Evolutionary conservation across 2,797 vertebrate genomes (phyloP), one percentile per base, ranked within the genome.

Genomic region (Chaetodon trifasciatus): DNA sequence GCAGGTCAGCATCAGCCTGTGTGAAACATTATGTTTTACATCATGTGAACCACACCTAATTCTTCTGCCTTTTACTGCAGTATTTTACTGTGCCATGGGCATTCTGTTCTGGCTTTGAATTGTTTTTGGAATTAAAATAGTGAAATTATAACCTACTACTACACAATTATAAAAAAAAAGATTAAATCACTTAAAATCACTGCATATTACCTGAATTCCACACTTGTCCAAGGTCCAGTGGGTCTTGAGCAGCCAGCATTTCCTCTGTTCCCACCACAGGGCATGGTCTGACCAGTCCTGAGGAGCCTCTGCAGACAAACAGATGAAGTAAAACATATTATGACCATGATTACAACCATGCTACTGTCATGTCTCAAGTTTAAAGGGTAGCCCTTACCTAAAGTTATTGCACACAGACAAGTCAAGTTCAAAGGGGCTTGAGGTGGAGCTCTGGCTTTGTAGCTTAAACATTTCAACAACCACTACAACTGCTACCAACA

Each of bases 151-250:
- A 40, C 5, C 23, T 21, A 16, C 44, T 1, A 42, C 19, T 4
- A 37, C 28, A 44, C n/a, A 42, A 44, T 42, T 32, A n/a, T 17
- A 28, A 42, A 68, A 62, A 62, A 72, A 3, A 1, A 5, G 5
- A 19, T 52, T 0, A 6, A 74, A 50, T 56, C 44, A 70, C 19
- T 60, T 50, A 50, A 44, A 19, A 7, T 37, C 46, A 47, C 28
- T 17, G 23, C 1, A 6, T 19, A 21, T 82, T 86, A 94, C 94
- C 93, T 95, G 94, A 70, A 99, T 95, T 12, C 97, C 98, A 0
- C 92, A 99, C 88, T 99, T 99, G 92, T 99, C 98, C 84, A 99
- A 91, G 0, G 98, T 99, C 98, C 98, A 99, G 90, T 99, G 97
- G 1, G 98, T 99, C 93, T 96, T 99, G 67, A 99, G 94, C 83